These are phyloP conservation scores for Papilio gigon DNA, from an alignment of 2,888 invertebrate genomes.

Conservation along the genomic window DNA sequence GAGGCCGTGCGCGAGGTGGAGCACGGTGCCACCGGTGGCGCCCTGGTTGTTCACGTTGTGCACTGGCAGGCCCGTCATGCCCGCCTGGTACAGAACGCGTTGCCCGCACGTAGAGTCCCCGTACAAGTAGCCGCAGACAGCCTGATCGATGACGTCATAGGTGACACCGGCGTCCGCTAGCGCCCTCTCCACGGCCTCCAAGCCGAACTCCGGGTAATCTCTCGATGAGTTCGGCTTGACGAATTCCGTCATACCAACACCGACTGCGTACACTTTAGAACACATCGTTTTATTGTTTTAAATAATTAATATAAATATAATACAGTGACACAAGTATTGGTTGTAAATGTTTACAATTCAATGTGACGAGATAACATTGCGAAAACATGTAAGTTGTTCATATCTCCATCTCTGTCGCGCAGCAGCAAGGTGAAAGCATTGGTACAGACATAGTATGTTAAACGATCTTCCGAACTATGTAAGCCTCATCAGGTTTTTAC, in stretches of 20 bases:
- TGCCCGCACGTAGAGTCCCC: conserved; percentile 98
- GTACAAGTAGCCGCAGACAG: conserved; percentile 95
- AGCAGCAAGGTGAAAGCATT: not conserved
- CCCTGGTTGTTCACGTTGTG: conserved; percentile 99
- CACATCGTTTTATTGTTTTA: conserved; percentile 61
- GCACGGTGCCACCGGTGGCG: conserved; percentile 96
- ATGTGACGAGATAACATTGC: not conserved
- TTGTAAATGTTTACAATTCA: not conserved
- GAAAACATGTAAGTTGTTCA: not conserved
- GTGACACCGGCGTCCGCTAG: conserved; percentile 90
- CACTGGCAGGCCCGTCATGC: conserved; percentile 98
- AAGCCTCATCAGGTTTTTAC: not conserved
- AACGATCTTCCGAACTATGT: not conserved
- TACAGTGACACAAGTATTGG: not conserved
- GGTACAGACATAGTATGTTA: not conserved
- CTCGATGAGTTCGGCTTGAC: conserved; percentile 94
- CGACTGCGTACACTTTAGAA: conserved; percentile 92
- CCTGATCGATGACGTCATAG: conserved; percentile 92
- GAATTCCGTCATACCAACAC: conserved; percentile 99
- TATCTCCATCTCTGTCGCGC: not conserved
- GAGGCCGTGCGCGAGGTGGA: conserved; percentile 94
- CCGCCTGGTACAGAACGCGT: conserved; percentile 95
- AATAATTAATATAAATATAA: not conserved
- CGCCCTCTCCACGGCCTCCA: conserved; percentile 95
- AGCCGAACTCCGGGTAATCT: conserved; percentile 97